A percentile compares a stretch with the other conserved stretches of the same genome.
These are phyloP conservation scores for Molossus alvarezi DNA, from an alignment of 2,797 vertebrate species.

Conservation along the genomic window DNA sequence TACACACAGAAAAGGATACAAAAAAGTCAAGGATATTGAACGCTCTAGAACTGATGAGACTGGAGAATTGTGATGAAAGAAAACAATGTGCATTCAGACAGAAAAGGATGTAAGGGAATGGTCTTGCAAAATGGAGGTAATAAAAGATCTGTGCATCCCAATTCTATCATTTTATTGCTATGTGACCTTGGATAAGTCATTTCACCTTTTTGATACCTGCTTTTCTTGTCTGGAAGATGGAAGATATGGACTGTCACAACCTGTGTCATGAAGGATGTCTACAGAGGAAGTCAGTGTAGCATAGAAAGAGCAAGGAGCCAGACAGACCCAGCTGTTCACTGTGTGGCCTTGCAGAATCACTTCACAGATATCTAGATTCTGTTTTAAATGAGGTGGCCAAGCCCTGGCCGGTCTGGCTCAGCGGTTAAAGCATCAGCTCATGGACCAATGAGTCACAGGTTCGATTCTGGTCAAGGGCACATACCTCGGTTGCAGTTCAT, in stretches of 20 bases:
- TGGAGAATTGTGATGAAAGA: neutral
- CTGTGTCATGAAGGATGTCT: neutral
- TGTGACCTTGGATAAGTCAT: neutral
- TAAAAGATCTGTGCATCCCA: neutral
- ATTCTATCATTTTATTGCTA: neutral
- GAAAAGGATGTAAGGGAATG: neutral
- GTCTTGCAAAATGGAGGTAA: neutral
- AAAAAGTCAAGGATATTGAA: neutral
- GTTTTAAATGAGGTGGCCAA: too few species aligned
- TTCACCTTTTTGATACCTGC: neutral
- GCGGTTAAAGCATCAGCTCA: too few species aligned
- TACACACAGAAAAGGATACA: neutral
- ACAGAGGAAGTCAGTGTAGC: neutral
- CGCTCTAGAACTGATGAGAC: neutral
- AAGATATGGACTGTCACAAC: neutral
- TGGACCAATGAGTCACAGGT: too few species aligned
- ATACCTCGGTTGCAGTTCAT: too few species aligned
- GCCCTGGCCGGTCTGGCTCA: too few species aligned
- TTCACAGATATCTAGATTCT: neutral
- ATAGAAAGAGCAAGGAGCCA: neutral
- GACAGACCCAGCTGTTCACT: neutral
- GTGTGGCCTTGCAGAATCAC: neutral
- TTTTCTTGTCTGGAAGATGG: neutral
- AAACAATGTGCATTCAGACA: neutral
- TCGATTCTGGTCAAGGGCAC: too few species aligned